These are phyloP conservation scores for Cetoscarus ocellatus DNA, from an alignment of 2,797 vertebrate genomes.

Conservation along the genomic window DNA sequence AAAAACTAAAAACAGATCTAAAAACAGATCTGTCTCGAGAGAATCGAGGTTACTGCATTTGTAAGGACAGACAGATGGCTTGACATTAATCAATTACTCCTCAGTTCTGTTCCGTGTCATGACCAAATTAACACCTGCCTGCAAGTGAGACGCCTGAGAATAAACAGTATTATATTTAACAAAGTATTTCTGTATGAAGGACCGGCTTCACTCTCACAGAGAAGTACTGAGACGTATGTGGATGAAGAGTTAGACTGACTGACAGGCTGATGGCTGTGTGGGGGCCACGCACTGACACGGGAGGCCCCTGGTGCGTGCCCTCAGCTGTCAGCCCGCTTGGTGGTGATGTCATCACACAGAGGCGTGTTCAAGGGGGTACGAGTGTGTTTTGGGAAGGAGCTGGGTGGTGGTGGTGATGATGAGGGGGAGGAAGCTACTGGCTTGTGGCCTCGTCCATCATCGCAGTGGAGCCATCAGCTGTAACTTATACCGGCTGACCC, in stretches of 20 bases:
- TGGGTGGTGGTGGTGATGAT: slow-evolving; percentile 2
- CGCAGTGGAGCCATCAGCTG: slow-evolving; percentile 68
- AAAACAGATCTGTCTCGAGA: slow-evolving; percentile 48
- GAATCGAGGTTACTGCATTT: slow-evolving; percentile 29
- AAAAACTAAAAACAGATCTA: slow-evolving; percentile 58
- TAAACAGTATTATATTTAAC: slow-evolving; percentile 27
- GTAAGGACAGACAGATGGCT: slow-evolving; percentile 54
- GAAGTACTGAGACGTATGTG: slow-evolving; percentile 23
- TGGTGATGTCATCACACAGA: slow-evolving; percentile 57
- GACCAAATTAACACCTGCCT: slow-evolving; percentile 47
- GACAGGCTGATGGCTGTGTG: slow-evolving; percentile 42
- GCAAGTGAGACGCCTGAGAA: slow-evolving; percentile 17
- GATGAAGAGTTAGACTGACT: slow-evolving; percentile 35
- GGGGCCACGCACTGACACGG: slow-evolving; percentile 51
- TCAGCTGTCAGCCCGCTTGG: slow-evolving; percentile 52
- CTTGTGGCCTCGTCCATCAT: slow-evolving; percentile 75
- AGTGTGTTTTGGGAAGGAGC: slow-evolving; percentile 20
- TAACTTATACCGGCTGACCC: slow-evolving; percentile 74
- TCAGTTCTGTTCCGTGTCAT: slow-evolving; percentile 6
- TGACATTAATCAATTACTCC: slow-evolving; percentile 31
- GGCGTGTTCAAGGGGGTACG: slow-evolving; percentile 16
- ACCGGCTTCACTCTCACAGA: slow-evolving; percentile 3
- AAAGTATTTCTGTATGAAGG: slow-evolving; percentile 14
- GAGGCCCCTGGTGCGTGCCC: slow-evolving; percentile 47
- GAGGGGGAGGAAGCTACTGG: slow-evolving; percentile 4